Evolutionary conservation across 2,888 invertebrate genomes (phyloP).

Genomic region (Andricus curvator): DNA sequence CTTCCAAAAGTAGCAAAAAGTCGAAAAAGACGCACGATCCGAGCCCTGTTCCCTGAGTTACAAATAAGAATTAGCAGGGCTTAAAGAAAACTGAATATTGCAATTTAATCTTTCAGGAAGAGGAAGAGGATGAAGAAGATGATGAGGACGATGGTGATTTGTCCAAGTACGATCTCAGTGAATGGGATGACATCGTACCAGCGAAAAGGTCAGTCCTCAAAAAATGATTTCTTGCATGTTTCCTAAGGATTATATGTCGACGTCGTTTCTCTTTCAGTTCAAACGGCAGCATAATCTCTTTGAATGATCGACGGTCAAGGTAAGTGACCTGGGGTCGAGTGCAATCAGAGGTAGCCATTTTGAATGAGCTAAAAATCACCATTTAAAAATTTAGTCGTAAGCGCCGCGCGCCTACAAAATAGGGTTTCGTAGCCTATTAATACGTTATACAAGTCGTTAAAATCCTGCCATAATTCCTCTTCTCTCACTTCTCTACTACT

Average conservation of each 20-base stretch:
- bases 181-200: conserved; percentile 79
- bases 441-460: too few species aligned
- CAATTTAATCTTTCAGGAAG: conserved; percentile 57
- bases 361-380: neutral
- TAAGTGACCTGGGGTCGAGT: conserved; percentile 54
- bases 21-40: too few species aligned
- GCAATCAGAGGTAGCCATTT: conserved; percentile 5
- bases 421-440: too few species aligned
- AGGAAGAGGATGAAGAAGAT: conserved; percentile 79
- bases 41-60: neutral
- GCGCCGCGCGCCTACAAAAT: too few species aligned
- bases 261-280: conserved; percentile 63
- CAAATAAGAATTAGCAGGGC: too few species aligned
- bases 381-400: too few species aligned
- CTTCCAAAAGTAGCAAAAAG: too few species aligned
- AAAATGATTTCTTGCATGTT: conserved; percentile 32
- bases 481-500: too few species aligned
- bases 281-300: conserved; percentile 67
- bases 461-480: too few species aligned
- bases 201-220: conserved; percentile 67
- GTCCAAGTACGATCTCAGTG: conserved; percentile 81
- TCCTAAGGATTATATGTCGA: conserved; percentile 5
- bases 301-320: conserved; percentile 71
- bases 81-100: conserved; percentile 7
- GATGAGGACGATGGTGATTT: conserved; percentile 81